These are phyloP conservation scores for Trididemnum clinides DNA, from an alignment of 23 tunicate species.

Conservation along the genomic window DNA sequence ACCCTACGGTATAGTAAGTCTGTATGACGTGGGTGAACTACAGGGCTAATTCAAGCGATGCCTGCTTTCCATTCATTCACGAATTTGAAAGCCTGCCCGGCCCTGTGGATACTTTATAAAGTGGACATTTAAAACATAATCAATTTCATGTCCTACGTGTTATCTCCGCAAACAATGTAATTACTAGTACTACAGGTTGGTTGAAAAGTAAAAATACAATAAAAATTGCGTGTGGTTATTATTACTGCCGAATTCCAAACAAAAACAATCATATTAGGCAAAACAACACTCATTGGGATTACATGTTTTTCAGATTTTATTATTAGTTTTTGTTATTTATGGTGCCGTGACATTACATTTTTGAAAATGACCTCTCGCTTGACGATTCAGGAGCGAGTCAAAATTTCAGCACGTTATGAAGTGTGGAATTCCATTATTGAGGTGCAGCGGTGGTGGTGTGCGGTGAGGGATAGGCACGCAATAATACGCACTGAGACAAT, in stretches of 20 bases:
- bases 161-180: too few relatives aligned
- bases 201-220: background rate
- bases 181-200: background rate
- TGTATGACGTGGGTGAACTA: too few relatives aligned
- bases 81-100: too few relatives aligned
- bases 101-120: too few relatives aligned
- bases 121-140: too few relatives aligned
- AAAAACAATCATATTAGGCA: background rate
- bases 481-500: background rate
- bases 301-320: background rate
- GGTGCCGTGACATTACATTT: background rate
- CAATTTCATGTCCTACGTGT: too few relatives aligned
- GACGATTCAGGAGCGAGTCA: background rate
- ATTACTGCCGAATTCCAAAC: background rate
- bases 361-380: constrained; percentile 3
- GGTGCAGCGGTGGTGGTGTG: background rate
- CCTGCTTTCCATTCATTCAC: too few relatives aligned
- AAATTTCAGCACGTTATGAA: background rate
- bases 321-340: background rate
- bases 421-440: background rate
- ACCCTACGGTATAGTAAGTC: too few relatives aligned
- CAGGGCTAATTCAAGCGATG: too few relatives aligned
- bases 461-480: background rate
- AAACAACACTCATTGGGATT: background rate
- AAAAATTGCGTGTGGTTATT: constrained; percentile 1